Percentiles rank a stretch among this genome's conserved stretches.
phyloP scores from a whole-genome alignment of 2,888 invertebrate species.

The Scaptomyza parva region DNA sequence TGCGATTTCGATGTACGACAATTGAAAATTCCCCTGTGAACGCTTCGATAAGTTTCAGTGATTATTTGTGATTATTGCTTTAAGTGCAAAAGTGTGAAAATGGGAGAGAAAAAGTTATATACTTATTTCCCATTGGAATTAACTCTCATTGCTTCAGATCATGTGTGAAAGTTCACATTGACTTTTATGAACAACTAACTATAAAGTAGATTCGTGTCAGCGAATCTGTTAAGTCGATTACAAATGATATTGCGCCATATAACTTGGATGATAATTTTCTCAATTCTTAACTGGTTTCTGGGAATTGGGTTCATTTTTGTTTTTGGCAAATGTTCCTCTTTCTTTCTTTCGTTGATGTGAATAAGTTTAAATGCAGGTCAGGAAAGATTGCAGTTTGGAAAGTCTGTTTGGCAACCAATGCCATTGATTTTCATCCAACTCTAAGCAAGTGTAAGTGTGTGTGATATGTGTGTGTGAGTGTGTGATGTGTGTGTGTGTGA shows the following conservation, averaged over 20 bases:
- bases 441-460: neutral
- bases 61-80: neutral
- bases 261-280: too few species aligned
- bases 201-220: too few species aligned
- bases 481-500: slow-evolving; percentile 5
- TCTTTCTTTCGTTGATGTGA: too few species aligned
- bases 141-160: neutral
- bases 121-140: neutral
- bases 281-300: too few species aligned
- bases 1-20: slow-evolving; percentile 2
- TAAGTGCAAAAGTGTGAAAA: neutral
- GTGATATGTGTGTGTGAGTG: slow-evolving; percentile 4
- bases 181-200: neutral
- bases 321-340: neutral
- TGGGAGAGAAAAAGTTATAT: neutral
- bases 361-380: neutral
- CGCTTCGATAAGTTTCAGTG: neutral
- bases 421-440: slow-evolving; percentile 44
- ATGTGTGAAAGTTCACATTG: neutral
- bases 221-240: too few species aligned
- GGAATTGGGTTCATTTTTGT: neutral
- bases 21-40: neutral
- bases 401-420: neutral
- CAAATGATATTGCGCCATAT: too few species aligned
- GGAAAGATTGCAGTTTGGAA: slow-evolving; percentile 2